phyloP scores from a whole-genome alignment of 2,888 invertebrate species.

The Cheilosia vernalis region DNA sequence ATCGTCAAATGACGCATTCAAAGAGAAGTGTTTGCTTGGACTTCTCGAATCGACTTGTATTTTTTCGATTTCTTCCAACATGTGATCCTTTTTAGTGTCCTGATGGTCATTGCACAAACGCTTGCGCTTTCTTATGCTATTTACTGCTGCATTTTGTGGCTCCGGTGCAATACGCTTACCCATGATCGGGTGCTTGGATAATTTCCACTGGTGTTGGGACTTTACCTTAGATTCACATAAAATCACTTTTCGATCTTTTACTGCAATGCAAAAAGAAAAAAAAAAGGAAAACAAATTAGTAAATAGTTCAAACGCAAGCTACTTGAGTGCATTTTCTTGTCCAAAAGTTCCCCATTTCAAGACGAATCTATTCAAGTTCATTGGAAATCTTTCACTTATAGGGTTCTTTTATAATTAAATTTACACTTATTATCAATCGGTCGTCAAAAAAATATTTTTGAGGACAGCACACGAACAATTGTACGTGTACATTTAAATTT shows the following conservation, averaged over 20 bases:
- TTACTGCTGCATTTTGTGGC: slow-evolving; percentile 70
- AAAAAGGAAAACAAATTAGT: slow-evolving; percentile 14
- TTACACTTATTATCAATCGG: background rate
- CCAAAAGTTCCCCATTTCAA: slow-evolving; percentile 32
- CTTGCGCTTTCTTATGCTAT: slow-evolving; percentile 80
- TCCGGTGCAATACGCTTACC: slow-evolving; percentile 80
- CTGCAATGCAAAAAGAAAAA: slow-evolving; percentile 22
- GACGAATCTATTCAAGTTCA: background rate
- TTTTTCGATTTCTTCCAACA: slow-evolving; percentile 23
- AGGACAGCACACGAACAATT: background rate
- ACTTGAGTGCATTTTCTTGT: slow-evolving; percentile 15
- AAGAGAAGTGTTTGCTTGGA: slow-evolving; percentile 5
- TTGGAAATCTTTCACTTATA: slow-evolving; percentile 16
- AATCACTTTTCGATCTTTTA: background rate
- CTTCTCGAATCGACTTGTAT: slow-evolving; percentile 16
- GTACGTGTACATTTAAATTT: background rate
- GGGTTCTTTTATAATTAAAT: slow-evolving; percentile 17
- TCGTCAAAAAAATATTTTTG: background rate
- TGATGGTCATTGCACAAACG: slow-evolving; percentile 68
- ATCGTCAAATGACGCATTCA: slow-evolving; percentile 58
- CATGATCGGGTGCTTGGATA: slow-evolving; percentile 75
- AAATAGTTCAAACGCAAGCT: slow-evolving; percentile 12
- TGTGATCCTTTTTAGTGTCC: slow-evolving; percentile 33
- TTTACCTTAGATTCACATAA: background rate
- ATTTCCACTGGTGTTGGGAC: slow-evolving; percentile 3